Percentiles rank a stretch among this genome's conserved stretches.
Evolutionary conservation across 2,888 invertebrate species (phyloP).

Genomic region (Hoplodrina ambigua): DNA sequence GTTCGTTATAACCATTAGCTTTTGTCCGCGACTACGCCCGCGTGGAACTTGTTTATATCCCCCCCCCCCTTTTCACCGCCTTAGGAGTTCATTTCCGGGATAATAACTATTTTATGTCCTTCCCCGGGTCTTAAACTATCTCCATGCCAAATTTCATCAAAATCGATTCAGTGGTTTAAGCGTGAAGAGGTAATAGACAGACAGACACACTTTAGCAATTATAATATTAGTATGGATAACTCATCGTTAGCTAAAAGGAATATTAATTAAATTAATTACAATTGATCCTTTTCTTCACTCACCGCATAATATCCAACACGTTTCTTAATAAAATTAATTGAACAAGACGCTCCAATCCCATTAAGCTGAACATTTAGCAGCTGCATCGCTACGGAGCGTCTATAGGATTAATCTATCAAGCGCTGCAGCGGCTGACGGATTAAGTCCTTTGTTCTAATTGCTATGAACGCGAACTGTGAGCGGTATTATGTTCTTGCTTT

Average conservation of each 20-base stretch:
- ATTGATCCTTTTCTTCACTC: slow-evolving; percentile 13
- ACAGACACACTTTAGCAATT: too few relatives aligned
- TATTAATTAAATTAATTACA: neutral
- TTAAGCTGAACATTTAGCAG: slow-evolving; percentile 43
- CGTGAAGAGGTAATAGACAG: too few relatives aligned
- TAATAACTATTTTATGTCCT: too few relatives aligned
- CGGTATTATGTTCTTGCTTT: slow-evolving; percentile 3
- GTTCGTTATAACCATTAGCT: neutral
- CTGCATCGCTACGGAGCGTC: slow-evolving; percentile 44
- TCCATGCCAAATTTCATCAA: too few relatives aligned
- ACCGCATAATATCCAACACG: neutral
- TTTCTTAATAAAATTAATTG: slow-evolving; percentile 17
- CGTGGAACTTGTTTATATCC: too few relatives aligned
- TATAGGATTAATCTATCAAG: slow-evolving; percentile 53
- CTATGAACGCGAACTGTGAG: slow-evolving; percentile 27
- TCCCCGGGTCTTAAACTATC: too few relatives aligned
- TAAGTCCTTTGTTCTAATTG: slow-evolving; percentile 51
- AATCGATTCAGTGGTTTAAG: too few relatives aligned
- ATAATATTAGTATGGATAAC: too few relatives aligned
- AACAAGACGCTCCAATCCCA: slow-evolving; percentile 27
- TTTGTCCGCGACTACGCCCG: too few relatives aligned
- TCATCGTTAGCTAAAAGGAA: neutral
- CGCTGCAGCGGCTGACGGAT: slow-evolving; percentile 50
- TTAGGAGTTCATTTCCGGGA: too few relatives aligned
- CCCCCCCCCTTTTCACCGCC: too few relatives aligned